Evolutionary conservation across 2,113 vertebrate species (phyloP).

Genomic region (Semicossyphus pulcher): DNA sequence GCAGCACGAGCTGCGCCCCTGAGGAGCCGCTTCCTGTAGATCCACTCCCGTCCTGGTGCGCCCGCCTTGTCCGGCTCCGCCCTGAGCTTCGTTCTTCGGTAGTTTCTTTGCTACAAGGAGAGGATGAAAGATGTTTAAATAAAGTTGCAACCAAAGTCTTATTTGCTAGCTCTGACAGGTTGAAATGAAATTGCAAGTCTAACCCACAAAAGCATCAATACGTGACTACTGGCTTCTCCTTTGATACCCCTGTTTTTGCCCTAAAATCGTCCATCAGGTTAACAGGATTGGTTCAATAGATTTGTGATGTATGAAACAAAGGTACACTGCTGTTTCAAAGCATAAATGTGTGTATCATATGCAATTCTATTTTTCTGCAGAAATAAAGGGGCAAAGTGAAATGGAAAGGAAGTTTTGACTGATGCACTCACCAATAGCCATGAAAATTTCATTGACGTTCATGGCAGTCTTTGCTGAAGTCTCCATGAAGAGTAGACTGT

Average conservation of each 20-base stretch:
- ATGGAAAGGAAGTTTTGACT: neutral
- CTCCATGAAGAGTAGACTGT: conserved; percentile 98
- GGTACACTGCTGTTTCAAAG: too few species aligned
- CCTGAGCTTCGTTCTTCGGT: conserved; percentile 93
- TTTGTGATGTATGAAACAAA: too few species aligned
- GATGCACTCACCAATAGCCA: conserved; percentile 91
- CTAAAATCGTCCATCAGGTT: too few species aligned
- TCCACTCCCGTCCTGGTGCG: conserved; percentile 90
- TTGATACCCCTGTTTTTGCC: too few species aligned
- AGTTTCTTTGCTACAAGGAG: conserved; percentile 91
- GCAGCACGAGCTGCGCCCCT: conserved; percentile 90
- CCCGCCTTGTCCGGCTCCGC: conserved; percentile 83
- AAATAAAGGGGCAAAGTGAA: neutral
- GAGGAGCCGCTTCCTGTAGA: conserved; percentile 90
- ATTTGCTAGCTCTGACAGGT: too few species aligned
- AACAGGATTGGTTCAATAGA: too few species aligned
- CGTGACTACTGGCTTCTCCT: too few species aligned
- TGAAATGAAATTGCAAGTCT: too few species aligned
- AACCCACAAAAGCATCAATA: too few species aligned
- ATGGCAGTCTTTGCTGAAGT: conserved; percentile 97
- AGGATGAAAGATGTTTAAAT: neutral
- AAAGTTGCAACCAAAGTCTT: neutral
- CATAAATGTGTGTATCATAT: neutral
- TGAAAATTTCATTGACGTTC: conserved; percentile 98
- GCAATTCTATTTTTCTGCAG: neutral